Evolutionary conservation across 2,888 invertebrate genomes (phyloP), one percentile per base, ranked within the genome.

Genomic region (Eupithecia subfuscata): DNA sequence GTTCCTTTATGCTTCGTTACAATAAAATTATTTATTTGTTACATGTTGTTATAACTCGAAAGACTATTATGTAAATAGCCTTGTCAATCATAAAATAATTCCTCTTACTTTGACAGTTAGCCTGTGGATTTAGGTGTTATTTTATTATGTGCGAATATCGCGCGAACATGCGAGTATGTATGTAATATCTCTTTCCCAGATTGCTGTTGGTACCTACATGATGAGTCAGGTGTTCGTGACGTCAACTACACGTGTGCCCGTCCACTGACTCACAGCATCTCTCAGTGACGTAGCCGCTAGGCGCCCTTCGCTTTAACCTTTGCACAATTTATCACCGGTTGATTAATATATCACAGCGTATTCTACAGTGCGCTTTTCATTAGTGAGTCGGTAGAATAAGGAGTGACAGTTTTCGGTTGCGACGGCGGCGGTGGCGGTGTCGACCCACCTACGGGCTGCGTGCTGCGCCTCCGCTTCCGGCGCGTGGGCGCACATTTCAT

Each of bases 401-500:
- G 71, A 56, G 70, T 68, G 77, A 73, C 78, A 77, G n/a, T 68
- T 78, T 71, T 48, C 52, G 75, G 75, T 69, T 56, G 60, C 25
- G 60, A 25, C 60, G 60, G 25, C 60, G 60, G 60, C 25, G 22
- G n/a, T n/a, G n/a, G 56, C 56, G 84, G 75, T 78, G 74, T 78
- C 78, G 60, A 25, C 85, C 82, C 90, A 88, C 91, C 91, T 87
- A 90, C 91, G 71, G 71, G 73, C 73, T 43, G 75, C 79, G 85
- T 84, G 84, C 85, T 86, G 90, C 88, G 91, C 89, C 91, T 90
- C 90, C 90, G 90, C 90, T 92, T 93, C 93, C 92, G 91, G 86
- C 85, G 86, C 88, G 93, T 92, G 90, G 92, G 93, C 87, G 89
- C 88, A 82, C 82, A 83, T 91, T 91, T 92, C 90, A 91, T 90